These are phyloP conservation scores for Campoletis raptor DNA, from an alignment of 2,888 invertebrate species.

Conservation along the genomic window DNA sequence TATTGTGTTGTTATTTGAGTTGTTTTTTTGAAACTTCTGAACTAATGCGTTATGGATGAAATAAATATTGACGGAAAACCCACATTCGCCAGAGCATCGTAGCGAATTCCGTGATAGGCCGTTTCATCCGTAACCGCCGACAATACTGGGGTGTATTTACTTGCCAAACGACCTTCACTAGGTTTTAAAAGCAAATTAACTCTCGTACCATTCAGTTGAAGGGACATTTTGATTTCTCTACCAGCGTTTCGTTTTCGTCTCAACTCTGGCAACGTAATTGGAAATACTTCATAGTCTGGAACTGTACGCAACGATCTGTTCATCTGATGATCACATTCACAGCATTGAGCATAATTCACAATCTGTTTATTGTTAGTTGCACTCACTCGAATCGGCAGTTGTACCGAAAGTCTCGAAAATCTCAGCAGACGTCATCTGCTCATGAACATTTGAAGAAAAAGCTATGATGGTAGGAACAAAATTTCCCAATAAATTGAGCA, in stretches of 20 bases:
- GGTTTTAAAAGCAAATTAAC: background rate
- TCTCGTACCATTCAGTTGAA: background rate
- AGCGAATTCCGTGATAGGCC: constrained; percentile 21
- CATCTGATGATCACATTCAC: background rate
- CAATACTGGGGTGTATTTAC: constrained; percentile 11
- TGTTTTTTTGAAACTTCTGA: background rate
- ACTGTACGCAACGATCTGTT: background rate
- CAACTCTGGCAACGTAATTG: background rate
- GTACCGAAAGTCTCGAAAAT: constrained; percentile 32
- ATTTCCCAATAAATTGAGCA: background rate
- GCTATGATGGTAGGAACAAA: background rate
- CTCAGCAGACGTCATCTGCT: constrained; percentile 32
- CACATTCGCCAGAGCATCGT: constrained; percentile 22
- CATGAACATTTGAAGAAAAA: constrained; percentile 23
- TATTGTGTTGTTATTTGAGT: background rate
- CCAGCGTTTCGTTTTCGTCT: constrained; percentile 13
- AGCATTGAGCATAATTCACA: background rate
- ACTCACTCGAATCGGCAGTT: constrained; percentile 23
- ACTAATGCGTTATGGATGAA: background rate
- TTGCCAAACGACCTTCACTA: constrained; percentile 7
- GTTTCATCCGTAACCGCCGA: background rate
- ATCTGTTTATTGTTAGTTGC: background rate
- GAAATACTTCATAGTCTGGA: constrained; percentile 3
- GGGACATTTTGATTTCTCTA: constrained; percentile 8
- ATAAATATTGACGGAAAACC: background rate